phyloP scores from a whole-genome alignment of 1,140 invertebrate species.

The Babylonia areolata region DNA sequence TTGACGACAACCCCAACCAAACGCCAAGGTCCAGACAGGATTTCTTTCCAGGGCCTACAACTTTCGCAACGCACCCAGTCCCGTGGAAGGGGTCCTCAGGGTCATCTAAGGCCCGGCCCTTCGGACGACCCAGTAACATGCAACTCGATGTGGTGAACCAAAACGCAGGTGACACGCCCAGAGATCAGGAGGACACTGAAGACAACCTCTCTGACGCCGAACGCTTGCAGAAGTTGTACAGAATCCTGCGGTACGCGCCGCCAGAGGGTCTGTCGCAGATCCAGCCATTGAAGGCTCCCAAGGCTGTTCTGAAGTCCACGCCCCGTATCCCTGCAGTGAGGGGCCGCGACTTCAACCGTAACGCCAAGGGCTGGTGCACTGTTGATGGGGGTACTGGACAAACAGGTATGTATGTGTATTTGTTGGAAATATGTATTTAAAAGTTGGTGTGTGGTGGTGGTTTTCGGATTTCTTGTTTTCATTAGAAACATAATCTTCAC shows the following conservation, averaged over 20 bases:
- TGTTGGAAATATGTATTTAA: too few relatives aligned
- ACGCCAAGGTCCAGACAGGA: conserved; percentile 8
- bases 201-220: conserved; percentile 2
- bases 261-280: neutral
- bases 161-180: neutral
- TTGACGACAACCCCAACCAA: conserved; percentile 81
- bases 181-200: neutral
- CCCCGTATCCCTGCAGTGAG: neutral
- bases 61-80: neutral
- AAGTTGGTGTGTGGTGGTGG: too few relatives aligned
- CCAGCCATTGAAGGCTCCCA: neutral
- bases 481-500: too few relatives aligned
- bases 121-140: neutral
- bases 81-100: neutral
- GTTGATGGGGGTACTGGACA: neutral
- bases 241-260: neutral
- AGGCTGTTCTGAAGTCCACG: neutral
- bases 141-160: neutral
- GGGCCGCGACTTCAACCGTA: conserved; percentile 1
- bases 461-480: too few relatives aligned
- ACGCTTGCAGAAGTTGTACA: neutral
- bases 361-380: neutral
- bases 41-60: neutral
- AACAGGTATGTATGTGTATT: too few relatives aligned
- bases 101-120: neutral